phyloP scores from a whole-genome alignment of 2,888 invertebrate genomes.

The Ophion slaviceki region DNA sequence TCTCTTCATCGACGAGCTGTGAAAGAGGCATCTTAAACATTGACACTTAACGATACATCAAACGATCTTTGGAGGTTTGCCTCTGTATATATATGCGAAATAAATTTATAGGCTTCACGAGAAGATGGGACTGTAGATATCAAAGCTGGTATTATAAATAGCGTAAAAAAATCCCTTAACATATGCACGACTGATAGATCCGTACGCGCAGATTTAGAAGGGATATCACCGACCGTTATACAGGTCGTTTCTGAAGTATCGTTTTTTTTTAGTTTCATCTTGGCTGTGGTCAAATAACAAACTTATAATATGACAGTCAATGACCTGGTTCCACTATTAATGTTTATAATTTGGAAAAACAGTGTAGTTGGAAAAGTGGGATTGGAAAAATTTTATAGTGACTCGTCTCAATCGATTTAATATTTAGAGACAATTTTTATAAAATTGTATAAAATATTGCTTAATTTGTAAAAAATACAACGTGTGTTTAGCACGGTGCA shows the following conservation, averaged over 20 bases:
- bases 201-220: constrained; percentile 48
- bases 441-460: too few species aligned
- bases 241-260: constrained; percentile 16
- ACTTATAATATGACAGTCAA: neutral
- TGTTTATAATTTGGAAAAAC: too few species aligned
- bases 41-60: constrained; percentile 47
- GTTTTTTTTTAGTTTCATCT: neutral
- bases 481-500: too few species aligned
- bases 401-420: too few species aligned
- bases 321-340: too few species aligned
- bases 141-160: constrained; percentile 39
- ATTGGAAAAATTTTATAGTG: too few species aligned
- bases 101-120: constrained; percentile 39
- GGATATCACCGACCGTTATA: constrained; percentile 40
- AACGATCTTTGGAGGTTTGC: constrained; percentile 37
- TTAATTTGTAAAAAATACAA: too few species aligned
- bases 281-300: neutral
- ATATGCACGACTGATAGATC: constrained; percentile 59
- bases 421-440: too few species aligned
- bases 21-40: constrained; percentile 35
- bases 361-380: too few species aligned
- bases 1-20: constrained; percentile 5
- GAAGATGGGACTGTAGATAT: constrained; percentile 44
- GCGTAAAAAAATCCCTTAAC: constrained; percentile 49
- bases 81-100: constrained; percentile 1